A percentile compares a stretch with the other conserved stretches of the same genome.
phyloP scores from a whole-genome alignment of 2,113 vertebrate genomes.

The Gymnocephalus cernua region DNA sequence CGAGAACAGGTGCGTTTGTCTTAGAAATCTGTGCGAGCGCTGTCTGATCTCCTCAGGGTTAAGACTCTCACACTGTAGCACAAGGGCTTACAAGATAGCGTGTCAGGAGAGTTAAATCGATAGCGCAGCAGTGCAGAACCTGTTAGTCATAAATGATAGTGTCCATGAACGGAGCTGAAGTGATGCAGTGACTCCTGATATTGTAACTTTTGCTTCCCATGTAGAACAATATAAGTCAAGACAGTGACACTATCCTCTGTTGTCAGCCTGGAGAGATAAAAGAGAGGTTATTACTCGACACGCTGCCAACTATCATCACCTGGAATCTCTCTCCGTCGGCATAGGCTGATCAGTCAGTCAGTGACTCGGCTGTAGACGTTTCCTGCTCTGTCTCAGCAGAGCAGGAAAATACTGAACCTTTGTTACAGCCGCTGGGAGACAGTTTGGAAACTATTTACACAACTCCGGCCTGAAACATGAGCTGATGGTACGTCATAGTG shows the following conservation, averaged over 20 bases:
- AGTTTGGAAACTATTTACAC: conserved; percentile 16
- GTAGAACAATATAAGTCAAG: conserved; percentile 38
- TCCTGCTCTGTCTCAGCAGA: neutral
- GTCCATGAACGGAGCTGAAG: conserved; percentile 28
- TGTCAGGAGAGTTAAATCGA: conserved; percentile 41
- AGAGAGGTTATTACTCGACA: conserved; percentile 30
- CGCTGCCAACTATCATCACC: conserved; percentile 13
- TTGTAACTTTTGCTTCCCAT: conserved; percentile 17
- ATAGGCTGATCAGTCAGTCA: conserved; percentile 30
- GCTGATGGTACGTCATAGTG: conserved; percentile 12
- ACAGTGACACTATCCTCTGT: conserved; percentile 43
- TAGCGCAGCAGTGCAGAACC: conserved; percentile 46
- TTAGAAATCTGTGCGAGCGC: conserved; percentile 1
- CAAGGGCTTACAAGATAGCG: conserved; percentile 24
- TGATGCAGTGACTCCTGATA: conserved; percentile 38
- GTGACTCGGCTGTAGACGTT: neutral
- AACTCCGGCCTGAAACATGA: conserved; percentile 15
- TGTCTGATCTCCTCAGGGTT: conserved; percentile 36
- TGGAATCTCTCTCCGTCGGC: neutral
- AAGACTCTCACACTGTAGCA: conserved; percentile 1
- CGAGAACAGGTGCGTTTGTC: conserved; percentile 15
- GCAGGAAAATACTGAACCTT: neutral
- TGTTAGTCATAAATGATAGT: conserved; percentile 54
- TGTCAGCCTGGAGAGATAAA: conserved; percentile 28
- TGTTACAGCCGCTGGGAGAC: neutral